A percentile compares a stretch with the other conserved stretches of the same genome.
Conservation (phyloP, 2,113 vertebrate species). For the Hyaena hyaena region DNA sequence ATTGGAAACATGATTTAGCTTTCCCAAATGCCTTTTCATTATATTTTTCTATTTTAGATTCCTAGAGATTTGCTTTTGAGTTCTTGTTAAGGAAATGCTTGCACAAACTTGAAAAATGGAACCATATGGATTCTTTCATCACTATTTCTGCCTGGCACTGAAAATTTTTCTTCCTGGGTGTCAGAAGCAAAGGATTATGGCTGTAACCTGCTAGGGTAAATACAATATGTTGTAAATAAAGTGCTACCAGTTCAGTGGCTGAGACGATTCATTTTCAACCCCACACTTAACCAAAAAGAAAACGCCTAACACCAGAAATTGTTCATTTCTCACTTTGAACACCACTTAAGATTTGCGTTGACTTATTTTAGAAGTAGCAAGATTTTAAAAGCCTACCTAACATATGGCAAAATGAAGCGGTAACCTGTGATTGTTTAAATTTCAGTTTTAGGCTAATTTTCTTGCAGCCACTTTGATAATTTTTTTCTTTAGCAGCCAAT, state of each 20-base stretch:
- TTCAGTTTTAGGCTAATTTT: slow-evolving; percentile 49
- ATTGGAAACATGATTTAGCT: neutral
- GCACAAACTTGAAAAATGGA: neutral
- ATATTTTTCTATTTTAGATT: neutral
- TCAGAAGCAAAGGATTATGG: slow-evolving; percentile 33
- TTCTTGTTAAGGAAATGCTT: slow-evolving; percentile 59
- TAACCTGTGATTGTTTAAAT: slow-evolving; percentile 31
- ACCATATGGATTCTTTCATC: neutral
- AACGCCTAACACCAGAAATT: neutral
- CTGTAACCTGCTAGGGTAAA: slow-evolving; percentile 37
- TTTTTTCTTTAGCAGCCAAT: neutral
- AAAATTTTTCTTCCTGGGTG: slow-evolving; percentile 30
- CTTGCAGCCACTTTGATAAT: neutral
- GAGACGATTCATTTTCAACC: slow-evolving; percentile 51
- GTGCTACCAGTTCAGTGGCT: neutral
- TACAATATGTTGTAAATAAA: slow-evolving; percentile 29
- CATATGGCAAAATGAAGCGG: slow-evolving; percentile 50
- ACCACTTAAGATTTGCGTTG: slow-evolving; percentile 3
- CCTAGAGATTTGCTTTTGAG: slow-evolving; percentile 18
- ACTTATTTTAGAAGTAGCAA: slow-evolving; percentile 67
- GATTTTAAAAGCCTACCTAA: slow-evolving; percentile 6
- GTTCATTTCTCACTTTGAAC: slow-evolving; percentile 13
- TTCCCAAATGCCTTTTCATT: neutral
- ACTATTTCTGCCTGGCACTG: neutral
- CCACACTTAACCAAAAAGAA: neutral